Conservation (phyloP, 2,113 vertebrate genomes). For the Capreolus pygargus region DNA sequence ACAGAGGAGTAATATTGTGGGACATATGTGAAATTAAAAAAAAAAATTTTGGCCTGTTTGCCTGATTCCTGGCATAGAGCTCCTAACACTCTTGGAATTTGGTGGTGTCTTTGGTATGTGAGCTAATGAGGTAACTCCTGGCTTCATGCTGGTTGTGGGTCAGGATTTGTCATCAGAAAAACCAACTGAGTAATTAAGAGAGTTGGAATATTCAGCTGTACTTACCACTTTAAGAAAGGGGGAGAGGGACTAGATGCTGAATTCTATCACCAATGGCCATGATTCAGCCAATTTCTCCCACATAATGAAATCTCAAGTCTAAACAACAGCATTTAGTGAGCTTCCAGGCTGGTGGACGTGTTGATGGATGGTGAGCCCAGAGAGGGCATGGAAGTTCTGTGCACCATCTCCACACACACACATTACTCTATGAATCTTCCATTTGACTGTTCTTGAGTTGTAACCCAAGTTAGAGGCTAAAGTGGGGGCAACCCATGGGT, state of each 20-base stretch:
- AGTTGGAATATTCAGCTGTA: background rate
- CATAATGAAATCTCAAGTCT: background rate
- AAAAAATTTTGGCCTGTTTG: background rate
- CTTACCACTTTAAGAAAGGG: background rate
- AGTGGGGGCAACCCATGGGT: background rate
- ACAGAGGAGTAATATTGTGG: background rate
- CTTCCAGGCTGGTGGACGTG: background rate
- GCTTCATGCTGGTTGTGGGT: fast-evolving
- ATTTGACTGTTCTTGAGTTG: background rate
- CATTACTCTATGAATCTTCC: background rate
- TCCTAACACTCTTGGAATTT: background rate
- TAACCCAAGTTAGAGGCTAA: background rate
- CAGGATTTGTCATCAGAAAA: background rate
- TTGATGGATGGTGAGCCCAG: background rate
- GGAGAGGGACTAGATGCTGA: background rate
- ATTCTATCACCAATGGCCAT: background rate
- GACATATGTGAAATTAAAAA: background rate
- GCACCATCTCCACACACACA: background rate
- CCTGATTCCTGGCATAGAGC: background rate
- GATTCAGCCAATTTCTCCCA: background rate
- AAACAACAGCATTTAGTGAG: background rate
- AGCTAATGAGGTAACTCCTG: background rate
- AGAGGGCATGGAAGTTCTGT: too few relatives aligned
- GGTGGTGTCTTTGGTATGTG: background rate
- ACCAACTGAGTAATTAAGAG: background rate